A percentile compares a stretch with the other conserved stretches of the same genome.
Evolutionary conservation across 1,140 invertebrate genomes (phyloP).

Genomic region (Frieseomelitta varia): DNA sequence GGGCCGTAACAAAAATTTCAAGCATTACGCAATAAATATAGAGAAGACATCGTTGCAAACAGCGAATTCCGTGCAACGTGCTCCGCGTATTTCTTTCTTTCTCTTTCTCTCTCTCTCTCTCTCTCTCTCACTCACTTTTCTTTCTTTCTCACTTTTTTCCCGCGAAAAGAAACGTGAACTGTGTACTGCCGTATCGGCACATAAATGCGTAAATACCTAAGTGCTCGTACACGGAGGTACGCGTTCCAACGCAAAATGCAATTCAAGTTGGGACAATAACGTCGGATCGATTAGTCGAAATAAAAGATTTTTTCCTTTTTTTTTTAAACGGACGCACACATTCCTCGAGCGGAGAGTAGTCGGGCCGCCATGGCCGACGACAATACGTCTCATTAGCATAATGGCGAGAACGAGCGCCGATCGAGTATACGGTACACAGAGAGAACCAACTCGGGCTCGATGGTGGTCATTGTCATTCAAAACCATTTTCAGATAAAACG

Average conservation of each 20-base stretch:
- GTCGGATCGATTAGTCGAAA: slow-evolving; percentile 10
- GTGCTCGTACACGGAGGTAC: too few species aligned
- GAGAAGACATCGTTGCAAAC: slow-evolving; percentile 22
- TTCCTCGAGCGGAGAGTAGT: too few species aligned
- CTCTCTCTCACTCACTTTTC: too few species aligned
- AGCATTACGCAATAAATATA: slow-evolving; percentile 42
- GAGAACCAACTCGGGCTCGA: slow-evolving; percentile 12
- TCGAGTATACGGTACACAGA: slow-evolving; percentile 13
- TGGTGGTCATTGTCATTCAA: slow-evolving; percentile 59
- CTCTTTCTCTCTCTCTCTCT: not conserved
- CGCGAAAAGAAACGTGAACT: not conserved
- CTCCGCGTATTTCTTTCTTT: not conserved
- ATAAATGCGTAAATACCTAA: not conserved
- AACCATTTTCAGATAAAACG: slow-evolving; percentile 3
- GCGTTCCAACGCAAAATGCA: not conserved
- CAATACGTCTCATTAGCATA: slow-evolving; percentile 61
- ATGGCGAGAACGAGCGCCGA: slow-evolving; percentile 54
- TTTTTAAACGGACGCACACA: not conserved
- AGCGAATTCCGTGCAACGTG: slow-evolving; percentile 9
- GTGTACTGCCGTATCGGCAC: too few species aligned
- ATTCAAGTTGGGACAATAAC: not conserved
- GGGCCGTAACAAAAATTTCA: slow-evolving; percentile 44
- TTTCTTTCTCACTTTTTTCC: not conserved
- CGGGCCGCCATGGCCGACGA: slow-evolving; percentile 24
- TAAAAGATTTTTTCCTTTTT: not conserved